These are phyloP conservation scores for Aquatica leii DNA, from an alignment of 2,888 invertebrate genomes.

Conservation along the genomic window DNA sequence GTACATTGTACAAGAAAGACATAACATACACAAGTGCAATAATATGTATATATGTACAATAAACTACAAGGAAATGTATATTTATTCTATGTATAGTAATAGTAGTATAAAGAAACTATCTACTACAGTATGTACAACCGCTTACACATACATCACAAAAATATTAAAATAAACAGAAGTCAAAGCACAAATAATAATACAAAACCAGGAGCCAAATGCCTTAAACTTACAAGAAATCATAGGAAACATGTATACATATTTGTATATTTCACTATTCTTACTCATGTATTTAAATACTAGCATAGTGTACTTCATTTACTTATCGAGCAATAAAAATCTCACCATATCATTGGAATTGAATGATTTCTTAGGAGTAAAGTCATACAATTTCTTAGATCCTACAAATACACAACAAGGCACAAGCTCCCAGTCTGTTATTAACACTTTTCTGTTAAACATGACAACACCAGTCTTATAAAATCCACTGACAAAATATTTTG, in stretches of 20 bases:
- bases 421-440: slow-evolving; percentile 45
- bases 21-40: slow-evolving; percentile 30
- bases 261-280: slow-evolving; percentile 57
- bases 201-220: slow-evolving; percentile 51
- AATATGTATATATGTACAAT: slow-evolving; percentile 27
- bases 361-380: slow-evolving; percentile 27
- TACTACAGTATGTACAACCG: slow-evolving; percentile 28
- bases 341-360: slow-evolving; percentile 38
- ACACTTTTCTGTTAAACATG: slow-evolving; percentile 16
- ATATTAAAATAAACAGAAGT: slow-evolving; percentile 29
- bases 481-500: slow-evolving; percentile 32
- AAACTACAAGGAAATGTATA: slow-evolving; percentile 26
- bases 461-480: slow-evolving; percentile 22
- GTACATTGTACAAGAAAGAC: slow-evolving; percentile 30
- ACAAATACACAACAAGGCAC: slow-evolving; percentile 44
- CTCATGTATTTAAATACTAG: slow-evolving; percentile 58
- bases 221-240: slow-evolving; percentile 55
- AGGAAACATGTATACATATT: slow-evolving; percentile 59
- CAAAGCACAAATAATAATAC: slow-evolving; percentile 28
- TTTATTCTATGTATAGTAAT: slow-evolving; percentile 28
- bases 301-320: slow-evolving; percentile 58
- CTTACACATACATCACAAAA: slow-evolving; percentile 2
- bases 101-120: slow-evolving; percentile 29
- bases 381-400: slow-evolving; percentile 24
- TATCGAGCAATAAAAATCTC: slow-evolving; percentile 50